A percentile compares a stretch with the other conserved stretches of the same genome.
phyloP scores from a whole-genome alignment of 92 coral and sea anemone genomes.

The Pocillopora meandrina region DNA sequence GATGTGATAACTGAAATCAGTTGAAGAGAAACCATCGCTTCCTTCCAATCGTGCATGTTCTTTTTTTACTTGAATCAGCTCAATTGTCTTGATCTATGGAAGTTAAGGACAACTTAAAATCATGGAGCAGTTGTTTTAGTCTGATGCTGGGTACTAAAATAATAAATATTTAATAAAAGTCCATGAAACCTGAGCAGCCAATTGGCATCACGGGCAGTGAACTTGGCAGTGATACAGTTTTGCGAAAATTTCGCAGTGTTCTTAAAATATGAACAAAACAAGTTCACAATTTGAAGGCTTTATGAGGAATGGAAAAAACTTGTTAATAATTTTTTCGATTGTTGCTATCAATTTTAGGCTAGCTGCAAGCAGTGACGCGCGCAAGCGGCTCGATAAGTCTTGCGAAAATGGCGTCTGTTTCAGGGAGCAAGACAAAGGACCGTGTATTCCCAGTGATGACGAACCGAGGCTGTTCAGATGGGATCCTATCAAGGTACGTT shows the following conservation, averaged over 20 bases:
- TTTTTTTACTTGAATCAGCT: too few species aligned
- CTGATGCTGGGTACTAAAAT: too few species aligned
- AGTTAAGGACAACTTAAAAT: too few species aligned
- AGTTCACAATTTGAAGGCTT: too few species aligned
- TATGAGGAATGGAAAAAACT: not conserved
- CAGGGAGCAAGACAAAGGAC: constrained; percentile 68
- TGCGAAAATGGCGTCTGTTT: constrained; percentile 89
- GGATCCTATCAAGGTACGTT: constrained; percentile 84
- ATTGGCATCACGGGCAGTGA: not conserved
- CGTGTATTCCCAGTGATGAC: constrained; percentile 47
- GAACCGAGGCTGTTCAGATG: constrained; percentile 82
- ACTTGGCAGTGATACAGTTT: not conserved
- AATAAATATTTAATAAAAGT: not conserved
- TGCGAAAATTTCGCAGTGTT: not conserved
- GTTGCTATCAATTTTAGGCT: not conserved
- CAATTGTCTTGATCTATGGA: too few species aligned
- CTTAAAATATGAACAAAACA: not conserved
- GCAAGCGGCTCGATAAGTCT: constrained; percentile 46
- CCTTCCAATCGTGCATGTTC: too few species aligned
- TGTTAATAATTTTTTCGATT: not conserved
- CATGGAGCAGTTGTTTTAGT: too few species aligned
- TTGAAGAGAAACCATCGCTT: too few species aligned
- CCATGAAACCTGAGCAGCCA: not conserved
- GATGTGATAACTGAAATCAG: too few species aligned
- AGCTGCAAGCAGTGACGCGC: not conserved